Evolutionary conservation across 2,797 vertebrate species (phyloP), one percentile per base, ranked within the genome.

Genomic region (Sebastes nivosus): DNA sequence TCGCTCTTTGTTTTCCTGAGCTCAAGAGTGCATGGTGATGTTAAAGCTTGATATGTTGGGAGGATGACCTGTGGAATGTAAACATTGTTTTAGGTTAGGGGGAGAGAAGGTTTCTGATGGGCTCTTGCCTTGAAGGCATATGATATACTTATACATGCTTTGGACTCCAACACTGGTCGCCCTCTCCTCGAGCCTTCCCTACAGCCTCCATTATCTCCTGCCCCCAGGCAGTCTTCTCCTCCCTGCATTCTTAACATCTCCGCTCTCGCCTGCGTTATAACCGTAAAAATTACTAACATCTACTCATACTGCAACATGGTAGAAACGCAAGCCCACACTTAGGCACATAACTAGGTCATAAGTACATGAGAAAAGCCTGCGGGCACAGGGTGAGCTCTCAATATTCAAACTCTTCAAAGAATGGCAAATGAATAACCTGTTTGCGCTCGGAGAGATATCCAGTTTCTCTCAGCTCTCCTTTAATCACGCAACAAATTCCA

Each of bases 61-160:
- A 29, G 75, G 77, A 70, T 71, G 80, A 89, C 80, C 82, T 72
- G 82, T 30, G 89, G 91, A 94, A 93, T 93, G 91, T 92, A 90
- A 92, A 93, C 88, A 87, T 42, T 75, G 80, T 83, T 81, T 82
- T 64, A 72, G 85, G 78, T 57, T 36, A 30, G 65, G 13, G 58
- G 55, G 57, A 61, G 52, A 52, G 29, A 70, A 72, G 57, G 42
- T 22, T 72, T 68, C 72, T 79, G 24, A 46, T 68, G 24, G 55
- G 65, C 72, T 20, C 12, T 60, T 72, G 66, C 77, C 75, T 85
- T 68, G 42, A 25, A 73, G 54, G 34, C 1, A 32, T 71, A 27
- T 30, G 57, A 77, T 75, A 65, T 72, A 55, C 60, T 63, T 63
- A 46, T 27, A 66, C 11, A 11, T 6, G 22, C 83, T 87, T 82